A percentile compares a stretch with the other conserved stretches of the same genome.
Evolutionary conservation across 1,140 invertebrate species (phyloP).

Genomic region (Antheraea pernyi): DNA sequence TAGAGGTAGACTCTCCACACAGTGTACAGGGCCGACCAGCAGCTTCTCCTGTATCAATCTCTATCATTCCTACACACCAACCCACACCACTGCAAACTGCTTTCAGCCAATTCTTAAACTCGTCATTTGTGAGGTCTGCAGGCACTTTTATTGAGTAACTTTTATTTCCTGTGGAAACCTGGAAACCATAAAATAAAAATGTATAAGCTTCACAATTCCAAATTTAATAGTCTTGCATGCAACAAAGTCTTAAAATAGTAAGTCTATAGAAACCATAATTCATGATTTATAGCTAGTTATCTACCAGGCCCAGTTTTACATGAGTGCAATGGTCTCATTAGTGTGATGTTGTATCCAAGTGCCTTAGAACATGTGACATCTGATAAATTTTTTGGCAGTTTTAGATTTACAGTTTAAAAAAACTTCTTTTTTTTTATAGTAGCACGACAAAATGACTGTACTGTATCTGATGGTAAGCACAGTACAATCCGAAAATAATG

Average conservation of each 20-base stretch:
- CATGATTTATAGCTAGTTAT: too few species aligned
- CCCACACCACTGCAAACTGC: slow-evolving; percentile 61
- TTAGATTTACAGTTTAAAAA: too few species aligned
- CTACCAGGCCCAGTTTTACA: too few species aligned
- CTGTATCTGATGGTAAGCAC: too few species aligned
- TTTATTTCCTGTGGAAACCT: slow-evolving; percentile 66
- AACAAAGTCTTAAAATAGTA: not conserved
- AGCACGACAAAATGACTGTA: too few species aligned
- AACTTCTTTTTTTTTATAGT: too few species aligned
- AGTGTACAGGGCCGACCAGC: slow-evolving; percentile 56
- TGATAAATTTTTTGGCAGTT: too few species aligned
- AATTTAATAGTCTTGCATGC: slow-evolving; percentile 11
- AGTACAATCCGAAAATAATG: too few species aligned
- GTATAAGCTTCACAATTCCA: not conserved
- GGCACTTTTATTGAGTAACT: slow-evolving; percentile 73
- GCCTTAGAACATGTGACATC: too few species aligned
- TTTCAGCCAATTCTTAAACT: slow-evolving; percentile 72
- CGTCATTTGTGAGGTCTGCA: slow-evolving; percentile 58
- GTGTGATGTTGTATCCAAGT: too few species aligned
- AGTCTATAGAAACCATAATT: too few species aligned
- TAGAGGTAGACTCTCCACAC: slow-evolving; percentile 69
- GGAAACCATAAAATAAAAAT: slow-evolving; percentile 33
- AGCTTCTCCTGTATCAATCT: slow-evolving; percentile 63
- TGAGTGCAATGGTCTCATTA: too few species aligned
- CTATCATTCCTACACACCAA: slow-evolving; percentile 69